A percentile compares a stretch with the other conserved stretches of the same genome.
Evolutionary conservation across 2,113 vertebrate species (phyloP).

Genomic region (Pontoporia blainvillei): DNA sequence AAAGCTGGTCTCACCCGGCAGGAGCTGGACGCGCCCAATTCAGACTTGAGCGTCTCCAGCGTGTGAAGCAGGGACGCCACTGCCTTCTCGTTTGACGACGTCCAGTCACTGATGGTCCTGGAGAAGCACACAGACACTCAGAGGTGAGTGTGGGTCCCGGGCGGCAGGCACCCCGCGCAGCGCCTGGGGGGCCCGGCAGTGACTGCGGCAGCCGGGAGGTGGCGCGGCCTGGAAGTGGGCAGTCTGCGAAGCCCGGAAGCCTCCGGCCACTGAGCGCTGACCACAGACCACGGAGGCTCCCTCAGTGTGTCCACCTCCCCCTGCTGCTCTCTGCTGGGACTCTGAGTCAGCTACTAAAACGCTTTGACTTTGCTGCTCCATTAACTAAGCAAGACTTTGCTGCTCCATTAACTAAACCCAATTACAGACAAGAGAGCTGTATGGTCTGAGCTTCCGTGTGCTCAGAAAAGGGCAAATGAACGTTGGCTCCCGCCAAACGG

Average conservation of each 20-base stretch:
- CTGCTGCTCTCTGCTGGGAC: not conserved
- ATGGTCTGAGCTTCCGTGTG: too few relatives aligned
- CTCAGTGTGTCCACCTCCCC: not conserved
- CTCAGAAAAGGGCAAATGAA: not conserved
- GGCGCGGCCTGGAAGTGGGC: not conserved
- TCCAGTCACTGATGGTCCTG: conserved; percentile 74
- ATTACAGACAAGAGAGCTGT: accelerated
- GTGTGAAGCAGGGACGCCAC: conserved; percentile 73
- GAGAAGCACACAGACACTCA: conserved; percentile 22
- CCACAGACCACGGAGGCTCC: not conserved
- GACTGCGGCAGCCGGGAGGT: not conserved
- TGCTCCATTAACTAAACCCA: not conserved
- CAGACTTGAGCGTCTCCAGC: conserved; percentile 76
- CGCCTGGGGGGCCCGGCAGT: not conserved
- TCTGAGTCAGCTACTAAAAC: accelerated
- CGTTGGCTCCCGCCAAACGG: not conserved
- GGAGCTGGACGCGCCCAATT: conserved; percentile 58
- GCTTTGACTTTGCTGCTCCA: not conserved
- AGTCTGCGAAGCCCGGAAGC: not conserved
- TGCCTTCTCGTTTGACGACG: conserved; percentile 75
- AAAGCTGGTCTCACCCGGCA: conserved; percentile 64
- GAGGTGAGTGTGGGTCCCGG: accelerated
- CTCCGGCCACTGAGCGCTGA: accelerated
- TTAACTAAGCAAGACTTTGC: not conserved
- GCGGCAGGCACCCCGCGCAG: accelerated